Evolutionary conservation across 2,797 vertebrate species (phyloP), one percentile per base, ranked within the genome.

Genomic region (Malacoctenus gilli): DNA sequence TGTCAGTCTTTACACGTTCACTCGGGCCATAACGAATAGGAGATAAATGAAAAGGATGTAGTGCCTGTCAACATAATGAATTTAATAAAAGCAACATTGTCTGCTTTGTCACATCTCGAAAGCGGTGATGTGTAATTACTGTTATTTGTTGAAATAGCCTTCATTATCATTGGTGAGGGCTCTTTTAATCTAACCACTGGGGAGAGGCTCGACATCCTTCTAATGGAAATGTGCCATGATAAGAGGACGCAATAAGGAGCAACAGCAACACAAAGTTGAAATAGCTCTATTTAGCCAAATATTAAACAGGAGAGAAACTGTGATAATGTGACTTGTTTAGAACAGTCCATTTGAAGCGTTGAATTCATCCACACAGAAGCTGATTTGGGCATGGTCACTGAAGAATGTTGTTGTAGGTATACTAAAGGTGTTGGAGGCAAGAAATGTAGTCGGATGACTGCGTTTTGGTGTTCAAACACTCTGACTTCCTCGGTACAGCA

Each of bases 41-140:
- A 82, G 69, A 79, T 85, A 80, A 84, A 86, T 80, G 75, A 79
- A 83, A 72, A 72, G 81, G 84, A 86, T 72, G 79, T 77, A 76
- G 69, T 75, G 79, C 60, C 76, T 82, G 79, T 86, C 85, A 87
- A 68, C 68, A 82, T 90, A 89, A 89, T 89, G 77, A 87, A 87
- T 91, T 89, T 80, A 89, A 87, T 89, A 82, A 89, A 90, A 89
- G 85, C 84, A 87, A 82, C 84, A 89, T 85, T 89, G 86, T 90
- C 80, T 84, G 78, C 83, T 88, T 88, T 90, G 86, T 87, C 86
- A 91, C 81, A 83, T 89, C 84, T 90, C 75, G 83, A 84, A 86
- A 76, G 83, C 59, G 34, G 57, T 89, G 87, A 87, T 82, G 69
- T 85, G 85, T 89, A 90, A 91, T 91, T 91, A 88, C 80, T 59